Base-by-base conservation (phyloP, 2,888 invertebrate species). In the Augiades crinisus region DNA sequence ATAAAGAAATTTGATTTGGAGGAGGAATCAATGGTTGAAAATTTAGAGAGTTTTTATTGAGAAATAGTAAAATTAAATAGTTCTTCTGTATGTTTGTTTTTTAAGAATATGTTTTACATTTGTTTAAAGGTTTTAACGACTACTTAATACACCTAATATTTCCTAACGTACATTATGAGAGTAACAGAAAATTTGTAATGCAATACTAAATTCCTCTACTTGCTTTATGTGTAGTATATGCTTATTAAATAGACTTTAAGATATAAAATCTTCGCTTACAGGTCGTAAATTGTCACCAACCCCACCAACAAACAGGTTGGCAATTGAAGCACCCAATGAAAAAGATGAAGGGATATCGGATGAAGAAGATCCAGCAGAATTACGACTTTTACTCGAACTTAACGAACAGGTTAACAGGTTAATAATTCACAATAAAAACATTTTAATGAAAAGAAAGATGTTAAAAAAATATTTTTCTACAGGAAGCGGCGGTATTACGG, bases 351-450 rank as follows among this genome's bases (percentile, higher is more conserved):
- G 93, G 46, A 93, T 93, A 58, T 93, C 94, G 5, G 95, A 94
- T 67, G 93, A 94, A 68, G 96, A 96, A 64, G 95, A 96, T 80
- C 93, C 94, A 8, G 93, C 95, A 13, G 97, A 98, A 77, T 81
- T 97, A 53, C 93, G 96, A 67, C 91, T 98, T 31, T 93, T 97
- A 61, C 86, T 98, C 45, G 98, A 98, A 79, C 91, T 97, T 40
- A 95, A 95, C 72, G 97, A 98, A 81, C 96, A 96, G 90, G 92
- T 92, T 5, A 98, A 81, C 96, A 96, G 90, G 92, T 92, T 5
- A 37, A 17, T 21, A 38, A 7, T 33, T 13, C n/a, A 24, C 7
- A 21, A 33, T 14, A 16, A 41, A 38, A 46, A 24, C 5, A 12
- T 30, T 30, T 10, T 3, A 12, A 30, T 21, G 6, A 10, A 24